phyloP scores from a whole-genome alignment of 2,113 vertebrate species.

The Hippocampus abdominalis region DNA sequence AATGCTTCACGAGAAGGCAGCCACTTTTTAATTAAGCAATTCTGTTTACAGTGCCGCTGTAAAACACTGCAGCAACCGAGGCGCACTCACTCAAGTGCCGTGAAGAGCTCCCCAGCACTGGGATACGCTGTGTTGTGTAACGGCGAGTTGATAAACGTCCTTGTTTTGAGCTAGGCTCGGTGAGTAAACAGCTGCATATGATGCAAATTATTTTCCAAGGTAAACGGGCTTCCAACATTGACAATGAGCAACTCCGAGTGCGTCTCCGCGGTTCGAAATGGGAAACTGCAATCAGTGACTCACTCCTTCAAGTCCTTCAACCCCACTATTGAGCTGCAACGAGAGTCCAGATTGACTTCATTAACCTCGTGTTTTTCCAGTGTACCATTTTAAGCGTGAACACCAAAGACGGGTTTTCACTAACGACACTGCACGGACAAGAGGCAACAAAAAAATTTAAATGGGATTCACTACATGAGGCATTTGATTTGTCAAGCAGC shows the following conservation, averaged over 20 bases:
- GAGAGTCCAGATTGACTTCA: neutral
- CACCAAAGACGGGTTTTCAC: too few relatives aligned
- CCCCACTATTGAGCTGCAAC: neutral
- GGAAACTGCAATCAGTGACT: neutral
- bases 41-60: conserved; percentile 10
- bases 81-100: neutral
- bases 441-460: too few relatives aligned
- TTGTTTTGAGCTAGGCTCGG: neutral
- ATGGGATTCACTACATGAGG: too few relatives aligned
- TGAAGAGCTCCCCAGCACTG: neutral
- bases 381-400: too few relatives aligned
- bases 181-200: neutral
- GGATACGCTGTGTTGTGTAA: neutral
- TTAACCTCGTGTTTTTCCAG: neutral
- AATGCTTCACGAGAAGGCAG: conserved; percentile 6
- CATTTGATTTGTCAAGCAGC: too few relatives aligned
- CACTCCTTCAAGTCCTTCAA: too few relatives aligned
- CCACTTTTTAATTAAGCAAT: conserved; percentile 21
- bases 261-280: neutral
- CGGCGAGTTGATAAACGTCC: neutral
- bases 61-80: conserved; percentile 3
- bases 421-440: too few relatives aligned
- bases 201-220: neutral
- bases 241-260: neutral
- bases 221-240: neutral